Evolutionary conservation across 2,797 vertebrate genomes (phyloP).

Genomic region (Ispidina picta): DNA sequence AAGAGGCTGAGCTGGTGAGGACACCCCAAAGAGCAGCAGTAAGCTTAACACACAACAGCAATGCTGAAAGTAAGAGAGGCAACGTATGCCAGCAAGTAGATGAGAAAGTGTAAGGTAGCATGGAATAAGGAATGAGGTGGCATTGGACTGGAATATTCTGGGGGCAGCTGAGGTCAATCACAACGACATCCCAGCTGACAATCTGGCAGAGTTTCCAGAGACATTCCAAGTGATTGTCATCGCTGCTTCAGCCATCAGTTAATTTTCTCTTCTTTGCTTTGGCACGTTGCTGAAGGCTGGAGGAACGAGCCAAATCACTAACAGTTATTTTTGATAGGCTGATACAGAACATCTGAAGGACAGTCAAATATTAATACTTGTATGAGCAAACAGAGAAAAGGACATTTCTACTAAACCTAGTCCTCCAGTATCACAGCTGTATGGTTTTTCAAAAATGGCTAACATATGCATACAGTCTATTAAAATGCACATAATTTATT

Average conservation of each 20-base stretch:
- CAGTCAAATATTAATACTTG: constrained; percentile 52
- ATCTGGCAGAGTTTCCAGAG: constrained; percentile 20
- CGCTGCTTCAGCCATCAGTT: constrained; percentile 34
- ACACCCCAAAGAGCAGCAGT: not conserved
- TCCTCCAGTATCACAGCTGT: constrained; percentile 47
- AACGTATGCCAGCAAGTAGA: not conserved
- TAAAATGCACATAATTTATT: constrained; percentile 81
- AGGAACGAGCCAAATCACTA: constrained; percentile 30
- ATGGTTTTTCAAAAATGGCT: constrained; percentile 51
- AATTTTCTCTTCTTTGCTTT: constrained; percentile 21
- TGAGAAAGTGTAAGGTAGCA: not conserved
- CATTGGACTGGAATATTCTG: constrained; percentile 4
- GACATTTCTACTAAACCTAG: not conserved
- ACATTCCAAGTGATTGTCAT: constrained; percentile 49
- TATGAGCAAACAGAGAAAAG: constrained; percentile 27
- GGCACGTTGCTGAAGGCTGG: not conserved
- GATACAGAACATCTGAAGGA: constrained; percentile 9
- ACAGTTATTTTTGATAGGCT: not conserved
- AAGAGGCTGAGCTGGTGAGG: not conserved
- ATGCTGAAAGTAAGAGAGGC: not conserved
- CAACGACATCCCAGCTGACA: not conserved
- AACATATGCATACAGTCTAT: constrained; percentile 76
- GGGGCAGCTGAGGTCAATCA: constrained; percentile 38
- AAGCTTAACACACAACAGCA: not conserved
- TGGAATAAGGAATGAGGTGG: not conserved